phyloP scores from a whole-genome alignment of 1,140 invertebrate species.

The Gonioctena quinquepunctata region DNA sequence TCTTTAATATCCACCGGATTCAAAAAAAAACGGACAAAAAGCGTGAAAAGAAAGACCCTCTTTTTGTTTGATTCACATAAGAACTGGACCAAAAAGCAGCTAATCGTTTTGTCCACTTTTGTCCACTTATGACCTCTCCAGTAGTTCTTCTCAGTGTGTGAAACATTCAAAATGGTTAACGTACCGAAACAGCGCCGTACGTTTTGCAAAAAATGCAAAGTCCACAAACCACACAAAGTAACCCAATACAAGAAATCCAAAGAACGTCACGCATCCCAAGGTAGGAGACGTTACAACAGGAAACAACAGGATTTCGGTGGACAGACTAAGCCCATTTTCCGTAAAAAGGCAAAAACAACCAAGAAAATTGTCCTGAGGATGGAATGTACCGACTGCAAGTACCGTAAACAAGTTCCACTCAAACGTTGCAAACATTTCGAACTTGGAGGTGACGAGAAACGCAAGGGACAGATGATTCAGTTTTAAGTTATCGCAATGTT shows the following conservation, averaged over 20 bases:
- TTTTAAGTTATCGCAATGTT: conserved; percentile 67
- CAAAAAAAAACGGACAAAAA: too few relatives aligned
- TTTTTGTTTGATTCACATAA: too few relatives aligned
- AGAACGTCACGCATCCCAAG: conserved; percentile 87
- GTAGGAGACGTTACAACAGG: conserved; percentile 95
- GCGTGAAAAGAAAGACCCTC: too few relatives aligned
- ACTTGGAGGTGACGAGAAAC: conserved; percentile 99
- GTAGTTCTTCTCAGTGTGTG: too few relatives aligned
- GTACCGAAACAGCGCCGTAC: conserved; percentile 97
- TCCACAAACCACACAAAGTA: conserved; percentile 98
- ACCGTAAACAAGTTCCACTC: conserved; percentile 93
- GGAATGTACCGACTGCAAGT: conserved; percentile 99
- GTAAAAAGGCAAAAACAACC: conserved; percentile 99
- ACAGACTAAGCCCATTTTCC: conserved; percentile 99
- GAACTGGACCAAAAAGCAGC: too few relatives aligned
- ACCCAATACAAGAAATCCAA: conserved; percentile 99
- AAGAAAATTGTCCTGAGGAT: conserved; percentile 99
- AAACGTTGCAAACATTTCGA: conserved; percentile 99
- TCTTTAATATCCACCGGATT: too few relatives aligned
- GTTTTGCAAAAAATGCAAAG: conserved; percentile 99
- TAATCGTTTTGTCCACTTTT: too few relatives aligned
- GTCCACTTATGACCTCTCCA: too few relatives aligned
- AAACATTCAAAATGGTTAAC: too few relatives aligned
- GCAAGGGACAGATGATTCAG: conserved; percentile 98
- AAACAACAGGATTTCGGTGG: conserved; percentile 99